A percentile compares a stretch with the other conserved stretches of the same genome.
Conservation (phyloP, 2,797 vertebrate species). For the Melanotaenia maccullochi region DNA sequence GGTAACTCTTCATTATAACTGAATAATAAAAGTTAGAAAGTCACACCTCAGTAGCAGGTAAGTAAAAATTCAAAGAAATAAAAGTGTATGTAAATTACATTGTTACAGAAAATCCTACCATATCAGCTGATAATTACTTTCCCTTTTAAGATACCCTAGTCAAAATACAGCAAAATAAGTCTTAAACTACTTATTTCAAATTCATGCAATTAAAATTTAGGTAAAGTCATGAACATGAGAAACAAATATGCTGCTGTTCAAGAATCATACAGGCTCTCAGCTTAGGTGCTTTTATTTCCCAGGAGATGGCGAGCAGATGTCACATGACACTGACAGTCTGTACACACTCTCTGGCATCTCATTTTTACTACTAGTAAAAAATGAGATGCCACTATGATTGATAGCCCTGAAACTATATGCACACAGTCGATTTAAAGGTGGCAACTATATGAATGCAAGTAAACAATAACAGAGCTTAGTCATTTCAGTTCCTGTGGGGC, state of each 20-base stretch:
- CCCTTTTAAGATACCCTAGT: slow-evolving; percentile 11
- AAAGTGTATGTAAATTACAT: not conserved
- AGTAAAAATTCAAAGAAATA: not conserved
- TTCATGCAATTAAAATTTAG: slow-evolving; percentile 48
- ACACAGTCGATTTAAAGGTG: slow-evolving; percentile 44
- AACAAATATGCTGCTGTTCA: slow-evolving; percentile 37
- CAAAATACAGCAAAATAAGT: slow-evolving; percentile 24
- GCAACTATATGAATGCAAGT: slow-evolving; percentile 42
- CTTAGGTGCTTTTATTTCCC: slow-evolving; percentile 57
- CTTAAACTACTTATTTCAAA: slow-evolving; percentile 26
- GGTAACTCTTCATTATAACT: not conserved
- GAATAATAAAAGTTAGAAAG: not conserved
- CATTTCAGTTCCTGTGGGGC: slow-evolving; percentile 49
- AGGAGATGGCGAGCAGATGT: slow-evolving; percentile 41
- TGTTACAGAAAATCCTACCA: not conserved
- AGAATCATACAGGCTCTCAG: slow-evolving; percentile 51
- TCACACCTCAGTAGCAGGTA: not conserved
- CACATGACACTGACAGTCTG: slow-evolving; percentile 43
- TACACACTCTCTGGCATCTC: slow-evolving; percentile 9
- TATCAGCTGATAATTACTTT: slow-evolving; percentile 15
- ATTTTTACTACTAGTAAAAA: slow-evolving; percentile 53
- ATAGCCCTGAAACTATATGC: slow-evolving; percentile 60
- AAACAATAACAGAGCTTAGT: slow-evolving; percentile 50
- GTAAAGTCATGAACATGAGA: slow-evolving; percentile 39
- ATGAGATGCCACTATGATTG: slow-evolving; percentile 72